Evolutionary conservation across 2,888 invertebrate species (phyloP).

Genomic region (Rosalia funebris): DNA sequence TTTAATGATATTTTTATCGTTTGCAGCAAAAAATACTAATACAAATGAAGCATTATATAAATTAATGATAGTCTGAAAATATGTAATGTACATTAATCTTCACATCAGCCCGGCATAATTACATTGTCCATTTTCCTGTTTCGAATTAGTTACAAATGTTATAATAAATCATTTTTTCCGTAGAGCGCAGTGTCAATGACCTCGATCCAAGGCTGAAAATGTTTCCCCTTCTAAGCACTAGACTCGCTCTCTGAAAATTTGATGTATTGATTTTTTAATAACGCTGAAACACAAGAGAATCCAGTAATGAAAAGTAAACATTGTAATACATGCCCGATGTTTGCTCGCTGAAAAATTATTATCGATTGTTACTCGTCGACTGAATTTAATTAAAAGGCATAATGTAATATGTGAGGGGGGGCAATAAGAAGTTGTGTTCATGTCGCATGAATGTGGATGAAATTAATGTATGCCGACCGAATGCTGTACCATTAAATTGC

Average conservation of each 20-base stretch:
- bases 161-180: conserved; percentile 51
- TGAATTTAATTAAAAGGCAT: conserved; percentile 17
- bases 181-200: conserved; percentile 44
- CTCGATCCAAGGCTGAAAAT: conserved; percentile 51
- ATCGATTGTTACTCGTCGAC: conserved; percentile 23
- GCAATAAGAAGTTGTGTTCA: conserved; percentile 5
- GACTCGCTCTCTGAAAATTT: conserved; percentile 43
- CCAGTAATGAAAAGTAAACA: conserved; percentile 39
- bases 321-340: conserved; percentile 30
- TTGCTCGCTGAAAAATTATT: conserved; percentile 30
- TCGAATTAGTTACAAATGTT: conserved; percentile 52
- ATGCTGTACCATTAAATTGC: no score
- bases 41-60: conserved; percentile 12
- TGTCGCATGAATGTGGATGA: no score
- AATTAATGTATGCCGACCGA: no score
- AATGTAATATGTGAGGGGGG: not conserved
- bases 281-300: conserved; percentile 33
- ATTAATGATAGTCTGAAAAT: conserved; percentile 20
- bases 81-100: conserved; percentile 36
- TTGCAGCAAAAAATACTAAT: not conserved
- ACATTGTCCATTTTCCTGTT: conserved; percentile 48
- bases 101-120: conserved; percentile 43
- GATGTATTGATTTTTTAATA: conserved; percentile 52
- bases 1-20: no score
- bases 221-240: conserved; percentile 37